Evolutionary conservation across 1,140 invertebrate genomes (phyloP), one percentile per base, ranked within the genome.

Genomic region (Achatina immaculata): DNA sequence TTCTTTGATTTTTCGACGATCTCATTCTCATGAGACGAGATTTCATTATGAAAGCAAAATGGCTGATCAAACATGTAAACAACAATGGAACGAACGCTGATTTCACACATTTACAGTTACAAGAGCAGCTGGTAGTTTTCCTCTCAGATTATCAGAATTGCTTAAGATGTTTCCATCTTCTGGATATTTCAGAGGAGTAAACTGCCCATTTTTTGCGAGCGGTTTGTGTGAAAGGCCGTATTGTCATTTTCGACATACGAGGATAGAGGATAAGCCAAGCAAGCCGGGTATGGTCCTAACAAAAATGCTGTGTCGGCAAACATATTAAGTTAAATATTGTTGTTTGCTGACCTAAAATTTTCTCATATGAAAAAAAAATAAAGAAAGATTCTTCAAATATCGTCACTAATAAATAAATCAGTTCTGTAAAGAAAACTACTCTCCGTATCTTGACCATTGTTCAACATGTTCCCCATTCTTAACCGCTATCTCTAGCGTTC

Each of bases 171-270:
- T 97, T 89, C 95, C 95, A 43, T 95, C 95, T 71, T 95, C 95
- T 84, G 96, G 96, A 82, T 95, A 95, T 88, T 97, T 97, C 88
- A 95, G 95, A 92, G 93, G 93, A 82, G 94, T 96, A 73, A 93
- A 93, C 84, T 97, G 96, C 91, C 96, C 96, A 43, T 97, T 95
- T 93, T 96, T 94, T 88, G 94, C 95, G 84, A 95, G 92, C 89
- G 94, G 95, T 55, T 90, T 93, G 71, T 97, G 96, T 91, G 95
- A 95, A 83, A 93, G 96, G 87, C 95, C 96, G 31, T 96, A 96
- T 90, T 97, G 96, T 92, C 96, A 96, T 91, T 97, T 95, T 90
- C 94, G 95, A 89, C 96, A 97, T 92, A 92, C 93, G 87, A 94
- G 83, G 58, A 77, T 84, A 66, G 74, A 51, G 34, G 80, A 81